phyloP scores from a whole-genome alignment of 1,140 invertebrate genomes.

The Drosophila parabipectinata region DNA sequence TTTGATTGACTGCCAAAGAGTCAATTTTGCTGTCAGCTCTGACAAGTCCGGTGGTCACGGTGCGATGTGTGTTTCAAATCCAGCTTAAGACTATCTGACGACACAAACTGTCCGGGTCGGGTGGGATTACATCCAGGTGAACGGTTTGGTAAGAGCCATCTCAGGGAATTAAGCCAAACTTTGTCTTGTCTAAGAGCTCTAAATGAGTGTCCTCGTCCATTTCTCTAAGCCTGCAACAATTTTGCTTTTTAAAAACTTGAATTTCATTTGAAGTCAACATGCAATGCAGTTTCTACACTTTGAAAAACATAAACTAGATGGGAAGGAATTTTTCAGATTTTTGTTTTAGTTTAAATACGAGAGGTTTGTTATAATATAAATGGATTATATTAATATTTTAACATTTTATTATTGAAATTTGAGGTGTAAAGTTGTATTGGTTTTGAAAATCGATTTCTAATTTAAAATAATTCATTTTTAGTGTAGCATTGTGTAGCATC shows the following conservation, averaged over 20 bases:
- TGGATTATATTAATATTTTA: too few species aligned
- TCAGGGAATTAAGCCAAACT: constrained; percentile 3
- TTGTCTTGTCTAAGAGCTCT: not conserved
- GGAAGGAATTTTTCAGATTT: too few species aligned
- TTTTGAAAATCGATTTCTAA: too few species aligned
- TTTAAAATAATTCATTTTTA: not conserved
- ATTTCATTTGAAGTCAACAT: not conserved
- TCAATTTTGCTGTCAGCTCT: constrained; percentile 42
- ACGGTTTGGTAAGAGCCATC: not conserved
- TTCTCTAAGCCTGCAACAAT: not conserved
- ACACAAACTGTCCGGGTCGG: not conserved
- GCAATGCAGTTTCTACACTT: not conserved
- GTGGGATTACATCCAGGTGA: constrained; percentile 10
- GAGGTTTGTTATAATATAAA: too few species aligned
- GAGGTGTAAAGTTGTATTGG: too few species aligned
- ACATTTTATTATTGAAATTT: too few species aligned
- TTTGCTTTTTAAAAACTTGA: not conserved
- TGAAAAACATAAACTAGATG: not conserved
- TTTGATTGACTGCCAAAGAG: constrained; percentile 37
- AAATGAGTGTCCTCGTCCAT: not conserved
- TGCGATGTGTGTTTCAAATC: constrained; percentile 10
- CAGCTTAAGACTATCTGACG: not conserved
- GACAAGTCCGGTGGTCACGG: constrained; percentile 23
- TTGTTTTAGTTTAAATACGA: too few species aligned
- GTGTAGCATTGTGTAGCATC: not conserved